Evolutionary conservation across 64 coral and sea anemone species (phyloP).

Genomic region (Catalaphyllia jardinei): DNA sequence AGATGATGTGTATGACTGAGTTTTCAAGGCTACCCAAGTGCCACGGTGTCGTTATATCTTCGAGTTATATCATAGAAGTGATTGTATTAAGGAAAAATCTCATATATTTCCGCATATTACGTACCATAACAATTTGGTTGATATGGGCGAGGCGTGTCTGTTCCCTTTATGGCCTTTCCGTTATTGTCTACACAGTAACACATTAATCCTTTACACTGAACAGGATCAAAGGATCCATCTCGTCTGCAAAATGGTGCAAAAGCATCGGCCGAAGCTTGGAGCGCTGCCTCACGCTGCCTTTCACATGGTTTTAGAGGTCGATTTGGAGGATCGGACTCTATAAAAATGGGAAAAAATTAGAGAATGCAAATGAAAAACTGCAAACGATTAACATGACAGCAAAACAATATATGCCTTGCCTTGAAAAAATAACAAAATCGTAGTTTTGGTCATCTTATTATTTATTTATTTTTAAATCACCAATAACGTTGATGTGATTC

Average conservation of each 20-base stretch:
- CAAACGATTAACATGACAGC: background rate
- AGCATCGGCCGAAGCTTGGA: constrained; percentile 28
- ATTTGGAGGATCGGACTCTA: constrained; percentile 22
- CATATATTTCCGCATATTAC: background rate
- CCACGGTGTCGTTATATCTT: too few species aligned
- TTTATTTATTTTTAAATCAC: too few species aligned
- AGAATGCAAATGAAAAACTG: background rate
- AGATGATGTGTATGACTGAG: too few species aligned
- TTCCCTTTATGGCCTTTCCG: constrained; percentile 72
- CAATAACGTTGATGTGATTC: too few species aligned
- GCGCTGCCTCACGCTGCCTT: constrained; percentile 42
- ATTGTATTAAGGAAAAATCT: too few species aligned
- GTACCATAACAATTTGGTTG: constrained; percentile 81
- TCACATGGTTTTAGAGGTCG: constrained; percentile 54
- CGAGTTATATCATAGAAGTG: background rate
- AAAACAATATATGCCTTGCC: too few species aligned
- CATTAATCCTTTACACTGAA: constrained; percentile 75
- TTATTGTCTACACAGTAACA: constrained; percentile 77
- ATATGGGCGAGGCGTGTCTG: constrained; percentile 69
- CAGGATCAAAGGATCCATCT: constrained; percentile 71
- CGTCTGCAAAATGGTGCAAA: constrained; percentile 65
- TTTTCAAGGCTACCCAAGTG: too few species aligned
- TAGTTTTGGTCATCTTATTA: too few species aligned
- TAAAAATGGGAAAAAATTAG: background rate
- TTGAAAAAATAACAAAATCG: too few species aligned